These are phyloP conservation scores for Apolygus lucorum DNA, from an alignment of 1,140 invertebrate genomes.

Conservation along the genomic window DNA sequence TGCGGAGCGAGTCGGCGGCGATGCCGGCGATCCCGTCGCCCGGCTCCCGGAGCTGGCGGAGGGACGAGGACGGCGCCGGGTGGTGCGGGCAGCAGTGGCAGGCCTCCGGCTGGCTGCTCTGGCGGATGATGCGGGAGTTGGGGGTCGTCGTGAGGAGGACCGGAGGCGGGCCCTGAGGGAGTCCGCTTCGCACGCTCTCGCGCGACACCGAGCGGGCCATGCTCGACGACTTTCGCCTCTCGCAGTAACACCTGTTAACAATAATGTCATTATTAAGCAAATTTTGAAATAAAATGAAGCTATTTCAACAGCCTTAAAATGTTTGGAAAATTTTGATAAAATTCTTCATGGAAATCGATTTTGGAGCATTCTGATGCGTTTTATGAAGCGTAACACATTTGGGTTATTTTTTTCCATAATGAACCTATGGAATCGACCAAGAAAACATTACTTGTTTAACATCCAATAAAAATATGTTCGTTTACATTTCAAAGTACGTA, in stretches of 20 bases:
- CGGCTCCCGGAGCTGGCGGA: slow-evolving; percentile 71
- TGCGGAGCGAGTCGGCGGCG: slow-evolving; percentile 89
- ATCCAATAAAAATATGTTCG: no score
- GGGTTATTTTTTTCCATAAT: no score
- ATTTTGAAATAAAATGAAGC: no score
- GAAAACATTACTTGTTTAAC: no score
- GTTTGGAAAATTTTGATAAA: no score
- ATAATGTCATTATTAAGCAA: slow-evolving; percentile 40
- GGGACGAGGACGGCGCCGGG: slow-evolving; percentile 48
- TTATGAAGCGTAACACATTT: no score
- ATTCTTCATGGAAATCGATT: no score
- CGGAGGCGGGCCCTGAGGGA: slow-evolving; percentile 52
- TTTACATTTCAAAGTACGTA: no score
- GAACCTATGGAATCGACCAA: no score
- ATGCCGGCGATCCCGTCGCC: slow-evolving; percentile 88
- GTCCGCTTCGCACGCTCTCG: slow-evolving; percentile 58
- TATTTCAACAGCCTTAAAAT: no score
- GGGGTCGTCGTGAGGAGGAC: slow-evolving; percentile 54
- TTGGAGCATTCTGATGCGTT: no score
- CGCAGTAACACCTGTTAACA: slow-evolving; percentile 27
- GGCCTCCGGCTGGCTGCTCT: slow-evolving; percentile 81
- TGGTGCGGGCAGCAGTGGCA: slow-evolving; percentile 45
- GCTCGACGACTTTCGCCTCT: slow-evolving; percentile 40
- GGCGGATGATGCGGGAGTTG: slow-evolving; percentile 67
- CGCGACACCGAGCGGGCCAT: slow-evolving; percentile 40